Conservation (phyloP, 2,797 vertebrate species). For the Diplodus sargus region DNA sequence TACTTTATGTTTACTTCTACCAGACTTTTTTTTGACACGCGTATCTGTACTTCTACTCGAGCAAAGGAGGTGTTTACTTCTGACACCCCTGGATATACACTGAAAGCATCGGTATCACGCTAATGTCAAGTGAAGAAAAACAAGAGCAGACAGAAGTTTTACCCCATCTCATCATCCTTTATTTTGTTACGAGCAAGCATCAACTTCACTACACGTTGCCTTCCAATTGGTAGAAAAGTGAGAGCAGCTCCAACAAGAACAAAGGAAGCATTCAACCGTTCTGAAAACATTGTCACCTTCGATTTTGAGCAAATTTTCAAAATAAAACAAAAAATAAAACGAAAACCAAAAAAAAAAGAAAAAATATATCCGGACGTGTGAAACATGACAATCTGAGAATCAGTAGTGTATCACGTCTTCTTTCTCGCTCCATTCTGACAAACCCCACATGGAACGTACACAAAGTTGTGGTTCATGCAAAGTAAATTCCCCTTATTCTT, state of each 20-base stretch:
- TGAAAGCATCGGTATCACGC: no score
- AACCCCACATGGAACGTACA: slow-evolving; percentile 69
- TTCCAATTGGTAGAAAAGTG: slow-evolving; percentile 86
- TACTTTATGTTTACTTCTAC: no score
- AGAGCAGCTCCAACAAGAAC: slow-evolving; percentile 85
- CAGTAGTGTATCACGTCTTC: slow-evolving; percentile 77
- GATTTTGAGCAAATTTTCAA: slow-evolving; percentile 74
- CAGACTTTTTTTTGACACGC: no score
- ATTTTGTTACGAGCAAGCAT: slow-evolving; percentile 88
- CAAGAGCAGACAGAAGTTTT: slow-evolving; percentile 54
- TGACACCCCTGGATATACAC: no score
- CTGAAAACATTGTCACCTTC: slow-evolving; percentile 73
- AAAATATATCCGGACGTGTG: slow-evolving; percentile 69
- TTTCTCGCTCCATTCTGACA: slow-evolving; percentile 62
- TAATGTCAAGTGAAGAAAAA: slow-evolving; percentile 32
- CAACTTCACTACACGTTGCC: slow-evolving; percentile 85
- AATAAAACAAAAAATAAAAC: slow-evolving; percentile 54
- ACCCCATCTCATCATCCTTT: slow-evolving; percentile 86
- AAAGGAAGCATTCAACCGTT: slow-evolving; percentile 82
- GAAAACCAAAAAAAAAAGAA: slow-evolving; percentile 53
- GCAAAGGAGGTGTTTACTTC: no score
- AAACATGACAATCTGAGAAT: slow-evolving; percentile 76
- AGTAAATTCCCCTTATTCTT: slow-evolving; percentile 60
- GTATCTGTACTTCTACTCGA: no score
- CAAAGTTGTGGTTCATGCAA: slow-evolving; percentile 80